These are phyloP conservation scores for Falco concolor DNA, from an alignment of 2,797 vertebrate species.

Conservation along the genomic window DNA sequence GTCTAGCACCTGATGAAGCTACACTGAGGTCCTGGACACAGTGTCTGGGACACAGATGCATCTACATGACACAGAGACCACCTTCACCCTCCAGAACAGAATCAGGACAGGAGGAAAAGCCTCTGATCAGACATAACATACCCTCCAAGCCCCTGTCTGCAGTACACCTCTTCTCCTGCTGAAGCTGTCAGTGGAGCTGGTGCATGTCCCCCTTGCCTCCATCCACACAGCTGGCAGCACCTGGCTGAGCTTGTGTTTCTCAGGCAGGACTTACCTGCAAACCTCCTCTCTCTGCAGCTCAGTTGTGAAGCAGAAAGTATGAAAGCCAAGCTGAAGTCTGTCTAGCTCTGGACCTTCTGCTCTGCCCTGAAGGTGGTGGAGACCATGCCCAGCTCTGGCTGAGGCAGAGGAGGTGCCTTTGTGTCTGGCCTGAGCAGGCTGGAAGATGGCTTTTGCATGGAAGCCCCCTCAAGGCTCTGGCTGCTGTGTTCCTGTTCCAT, in stretches of 20 bases:
- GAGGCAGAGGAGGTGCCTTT: not conserved
- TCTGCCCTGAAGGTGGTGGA: not conserved
- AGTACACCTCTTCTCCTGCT: not conserved
- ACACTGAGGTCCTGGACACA: rapidly evolving
- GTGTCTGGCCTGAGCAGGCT: not conserved
- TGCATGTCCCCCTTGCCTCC: not conserved
- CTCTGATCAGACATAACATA: not conserved
- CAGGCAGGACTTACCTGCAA: not conserved
- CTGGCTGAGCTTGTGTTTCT: not conserved
- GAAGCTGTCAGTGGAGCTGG: not conserved
- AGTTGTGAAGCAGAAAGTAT: not conserved
- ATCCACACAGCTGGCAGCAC: rapidly evolving
- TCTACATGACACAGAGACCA: not conserved
- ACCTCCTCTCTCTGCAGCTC: not conserved
- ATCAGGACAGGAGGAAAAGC: not conserved
- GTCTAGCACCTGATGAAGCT: not conserved
- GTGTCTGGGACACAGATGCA: not conserved
- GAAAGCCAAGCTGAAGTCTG: not conserved
- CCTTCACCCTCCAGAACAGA: not conserved
- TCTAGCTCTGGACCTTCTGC: not conserved
- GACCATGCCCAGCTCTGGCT: not conserved
- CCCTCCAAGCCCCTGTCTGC: not conserved
- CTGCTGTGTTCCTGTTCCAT: rapidly evolving
- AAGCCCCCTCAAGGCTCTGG: not conserved
- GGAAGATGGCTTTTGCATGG: not conserved